Base-by-base conservation (phyloP, 2,797 vertebrate species). In the Lithobates pipiens region DNA sequence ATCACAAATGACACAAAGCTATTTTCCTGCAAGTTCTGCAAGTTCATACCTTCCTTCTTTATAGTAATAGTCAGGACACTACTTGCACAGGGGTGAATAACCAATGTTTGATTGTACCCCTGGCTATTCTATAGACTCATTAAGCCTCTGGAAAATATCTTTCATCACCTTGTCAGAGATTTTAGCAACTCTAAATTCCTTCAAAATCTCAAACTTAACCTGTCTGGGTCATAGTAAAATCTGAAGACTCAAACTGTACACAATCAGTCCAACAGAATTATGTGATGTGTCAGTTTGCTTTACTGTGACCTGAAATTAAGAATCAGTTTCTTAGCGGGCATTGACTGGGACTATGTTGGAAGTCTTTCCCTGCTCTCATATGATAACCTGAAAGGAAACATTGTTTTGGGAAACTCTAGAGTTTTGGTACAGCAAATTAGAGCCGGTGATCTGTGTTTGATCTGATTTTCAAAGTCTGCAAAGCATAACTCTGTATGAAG, bases 151-250 rank as follows among this genome's bases (percentile, higher is more conserved):
- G 77, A 75, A 75, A 75, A 80, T 44, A 85, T 91, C 89, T 91
- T 90, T 92, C 90, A 92, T 86, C 90, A 89, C 90, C 88, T 88
- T 91, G 89, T 90, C 92, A 89, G 89, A 90, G 90, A 90, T 88
- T 90, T 90, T 91, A 88, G 90, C 89, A 91, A 91, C 88, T 90
- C 89, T 82, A 88, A 91, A 91, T 91, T 91, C 88, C 83, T 92
- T 88, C 88, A 90, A 88, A 90, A 89, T 90, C 88, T 89, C 84
- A 76, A 85, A 76, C 87, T 88, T 91, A 89, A 91, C 90, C 88
- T 90, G 89, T 88, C 77, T 85, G 70, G 83, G 69, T 85, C 83
- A 80, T 57, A 80, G 63, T 25, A 85, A 67, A 85, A 75, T 78
- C 71, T 85, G 42, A 70, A 75, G 63, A 34, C 65, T 39, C 57